These are phyloP conservation scores for Melanotaenia maccullochi DNA, from an alignment of 2,797 vertebrate genomes.

Conservation along the genomic window DNA sequence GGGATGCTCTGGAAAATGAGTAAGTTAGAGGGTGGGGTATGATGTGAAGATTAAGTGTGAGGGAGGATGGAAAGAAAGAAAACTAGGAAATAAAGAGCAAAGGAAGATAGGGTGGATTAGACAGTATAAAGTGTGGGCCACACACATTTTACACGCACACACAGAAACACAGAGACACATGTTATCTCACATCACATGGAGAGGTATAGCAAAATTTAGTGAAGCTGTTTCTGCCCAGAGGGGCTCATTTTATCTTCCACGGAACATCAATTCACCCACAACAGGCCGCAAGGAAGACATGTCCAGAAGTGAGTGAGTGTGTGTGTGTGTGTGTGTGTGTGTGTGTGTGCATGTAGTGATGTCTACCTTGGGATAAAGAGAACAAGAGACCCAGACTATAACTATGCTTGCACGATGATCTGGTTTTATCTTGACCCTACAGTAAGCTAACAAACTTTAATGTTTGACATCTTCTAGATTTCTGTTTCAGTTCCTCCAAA, in stretches of 20 bases:
- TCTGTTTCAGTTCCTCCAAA: background rate
- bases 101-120: conserved; percentile 40
- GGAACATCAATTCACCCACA: conserved; percentile 69
- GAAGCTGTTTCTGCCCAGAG: conserved; percentile 61
- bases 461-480: background rate
- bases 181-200: conserved; percentile 31
- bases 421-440: background rate
- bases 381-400: conserved; percentile 1
- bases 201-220: conserved; percentile 59
- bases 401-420: background rate
- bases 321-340: background rate
- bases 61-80: conserved; percentile 35
- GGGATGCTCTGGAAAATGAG: conserved; percentile 19
- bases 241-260: conserved; percentile 65
- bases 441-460: no score
- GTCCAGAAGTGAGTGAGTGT: conserved; percentile 8
- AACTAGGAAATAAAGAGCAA: conserved; percentile 46
- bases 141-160: conserved; percentile 28
- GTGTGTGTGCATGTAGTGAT: background rate
- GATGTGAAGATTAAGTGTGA: conserved; percentile 49
- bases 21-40: conserved; percentile 5
- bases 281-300: conserved; percentile 51
- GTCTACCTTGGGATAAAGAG: background rate
- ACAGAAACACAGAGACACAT: conserved; percentile 20
- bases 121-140: conserved; percentile 19